These are phyloP conservation scores for Heterotilapia buettikoferi DNA, from an alignment of 2,113 vertebrate genomes.

Conservation along the genomic window DNA sequence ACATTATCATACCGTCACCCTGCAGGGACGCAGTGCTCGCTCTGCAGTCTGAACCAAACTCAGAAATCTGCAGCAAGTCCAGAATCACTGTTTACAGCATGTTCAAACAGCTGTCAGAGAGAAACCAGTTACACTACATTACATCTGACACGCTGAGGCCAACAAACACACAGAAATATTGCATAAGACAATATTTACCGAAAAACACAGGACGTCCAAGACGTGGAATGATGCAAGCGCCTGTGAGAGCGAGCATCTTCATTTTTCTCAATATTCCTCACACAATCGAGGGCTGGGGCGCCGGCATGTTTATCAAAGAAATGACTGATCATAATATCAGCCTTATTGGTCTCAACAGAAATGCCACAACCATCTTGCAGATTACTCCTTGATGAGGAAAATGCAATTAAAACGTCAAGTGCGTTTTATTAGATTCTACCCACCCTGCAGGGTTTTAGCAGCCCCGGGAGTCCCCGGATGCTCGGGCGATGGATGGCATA, in stretches of 20 bases:
- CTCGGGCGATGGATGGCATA: slow-evolving; percentile 52
- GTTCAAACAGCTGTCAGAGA: not conserved
- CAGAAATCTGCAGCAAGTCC: not conserved
- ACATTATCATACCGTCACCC: not conserved
- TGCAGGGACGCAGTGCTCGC: not conserved
- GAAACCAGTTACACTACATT: not conserved
- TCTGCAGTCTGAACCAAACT: not conserved
- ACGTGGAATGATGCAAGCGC: slow-evolving; percentile 18
- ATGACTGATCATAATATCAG: slow-evolving; percentile 71
- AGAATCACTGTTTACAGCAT: not conserved
- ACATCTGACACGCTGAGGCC: not conserved
- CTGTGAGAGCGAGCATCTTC: not conserved
- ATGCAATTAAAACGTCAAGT: slow-evolving; percentile 77
- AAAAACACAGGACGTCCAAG: not conserved
- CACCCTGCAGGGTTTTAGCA: slow-evolving; percentile 58
- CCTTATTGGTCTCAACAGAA: slow-evolving; percentile 73
- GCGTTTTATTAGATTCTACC: slow-evolving; percentile 72
- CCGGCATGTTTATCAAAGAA: slow-evolving; percentile 65
- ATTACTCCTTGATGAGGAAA: slow-evolving; percentile 78
- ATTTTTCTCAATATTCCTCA: slow-evolving; percentile 14
- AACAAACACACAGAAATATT: not conserved
- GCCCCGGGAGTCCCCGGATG: slow-evolving; percentile 51
- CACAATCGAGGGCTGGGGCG: slow-evolving; percentile 31
- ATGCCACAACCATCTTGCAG: slow-evolving; percentile 66
- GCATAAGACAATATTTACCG: not conserved